Conservation (phyloP, 2,888 invertebrate genomes). For the Harpalus rufipes region DNA sequence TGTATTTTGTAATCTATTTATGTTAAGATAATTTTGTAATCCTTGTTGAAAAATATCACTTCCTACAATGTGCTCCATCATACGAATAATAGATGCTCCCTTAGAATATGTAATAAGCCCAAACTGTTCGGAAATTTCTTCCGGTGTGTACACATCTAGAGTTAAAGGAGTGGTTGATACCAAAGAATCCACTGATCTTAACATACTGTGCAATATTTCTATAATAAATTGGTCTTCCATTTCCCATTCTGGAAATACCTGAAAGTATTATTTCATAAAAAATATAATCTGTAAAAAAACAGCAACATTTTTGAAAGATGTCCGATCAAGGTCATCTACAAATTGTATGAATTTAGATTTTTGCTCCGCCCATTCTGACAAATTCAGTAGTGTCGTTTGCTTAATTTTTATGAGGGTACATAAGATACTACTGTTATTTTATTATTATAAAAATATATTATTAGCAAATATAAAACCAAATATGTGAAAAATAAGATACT, state of each 20-base stretch:
- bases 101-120: constrained; percentile 85
- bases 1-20: constrained; percentile 75
- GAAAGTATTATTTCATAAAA: background rate
- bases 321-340: too few species aligned
- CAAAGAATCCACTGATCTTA: constrained; percentile 82
- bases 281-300: too few species aligned
- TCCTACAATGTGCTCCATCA: constrained; percentile 84
- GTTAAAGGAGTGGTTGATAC: constrained; percentile 79
- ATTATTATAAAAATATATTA: too few species aligned
- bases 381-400: too few species aligned
- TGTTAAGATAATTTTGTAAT: constrained; percentile 79
- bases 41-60: constrained; percentile 78
- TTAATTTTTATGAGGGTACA: too few species aligned
- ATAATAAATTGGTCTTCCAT: constrained; percentile 85
- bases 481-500: too few species aligned
- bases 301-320: too few species aligned
- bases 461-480: too few species aligned
- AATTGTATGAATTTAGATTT: too few species aligned
- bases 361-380: too few species aligned
- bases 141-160: constrained; percentile 79
- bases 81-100: constrained; percentile 78
- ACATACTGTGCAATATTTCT: constrained; percentile 83
- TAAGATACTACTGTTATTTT: too few species aligned
- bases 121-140: constrained; percentile 82
- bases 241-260: constrained; percentile 77